These are phyloP conservation scores for Crambe crambe DNA, from an alignment of 37 sponge, comb jelly and placozoan species.

Conservation along the genomic window DNA sequence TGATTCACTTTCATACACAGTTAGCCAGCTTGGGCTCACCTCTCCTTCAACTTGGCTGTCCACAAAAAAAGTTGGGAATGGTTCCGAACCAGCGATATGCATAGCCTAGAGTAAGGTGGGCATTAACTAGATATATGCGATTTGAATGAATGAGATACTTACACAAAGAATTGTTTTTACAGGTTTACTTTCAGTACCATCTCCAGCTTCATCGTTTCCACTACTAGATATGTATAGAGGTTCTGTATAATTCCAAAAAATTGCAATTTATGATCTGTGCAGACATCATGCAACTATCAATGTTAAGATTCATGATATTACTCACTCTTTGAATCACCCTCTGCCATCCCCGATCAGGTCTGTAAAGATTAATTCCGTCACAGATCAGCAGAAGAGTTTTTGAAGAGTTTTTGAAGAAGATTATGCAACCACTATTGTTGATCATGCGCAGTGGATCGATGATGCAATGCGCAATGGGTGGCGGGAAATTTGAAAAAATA, in stretches of 20 bases:
- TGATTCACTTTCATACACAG: not conserved
- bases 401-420: too few species aligned
- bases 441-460: not conserved
- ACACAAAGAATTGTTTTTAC: conserved; percentile 88
- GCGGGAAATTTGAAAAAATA: not conserved
- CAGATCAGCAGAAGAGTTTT: too few species aligned
- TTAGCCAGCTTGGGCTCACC: conserved; percentile 52
- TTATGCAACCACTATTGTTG: too few species aligned
- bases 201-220: conserved; percentile 88
- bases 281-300: too few species aligned
- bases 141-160: too few species aligned
- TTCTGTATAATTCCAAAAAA: not conserved
- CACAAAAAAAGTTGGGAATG: conserved; percentile 78
- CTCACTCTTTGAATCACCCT: not conserved
- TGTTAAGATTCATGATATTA: too few species aligned
- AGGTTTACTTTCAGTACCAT: conserved; percentile 79
- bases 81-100: conserved; percentile 61
- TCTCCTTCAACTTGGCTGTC: conserved; percentile 81
- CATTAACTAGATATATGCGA: not conserved
- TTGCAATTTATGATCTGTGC: too few species aligned
- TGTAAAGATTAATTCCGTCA: too few species aligned
- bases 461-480: not conserved
- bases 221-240: conserved; percentile 87
- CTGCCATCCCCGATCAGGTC: too few species aligned
- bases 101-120: conserved; percentile 55